A percentile compares a stretch with the other conserved stretches of the same genome.
Conservation (phyloP, 2,797 vertebrate genomes). For the Anguilla megastoma region DNA sequence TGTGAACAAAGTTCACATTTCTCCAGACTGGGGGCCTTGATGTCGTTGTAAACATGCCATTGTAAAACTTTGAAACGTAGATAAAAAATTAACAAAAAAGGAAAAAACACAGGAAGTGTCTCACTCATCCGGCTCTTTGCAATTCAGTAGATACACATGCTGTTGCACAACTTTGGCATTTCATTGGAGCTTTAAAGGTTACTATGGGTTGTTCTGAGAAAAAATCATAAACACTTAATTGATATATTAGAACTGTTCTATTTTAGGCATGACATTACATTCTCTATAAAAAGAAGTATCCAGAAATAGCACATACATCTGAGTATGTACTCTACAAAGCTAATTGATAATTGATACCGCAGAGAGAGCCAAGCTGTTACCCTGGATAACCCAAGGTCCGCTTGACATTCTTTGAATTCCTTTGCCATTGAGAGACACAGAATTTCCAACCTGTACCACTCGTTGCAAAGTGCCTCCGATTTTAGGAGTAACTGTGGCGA, state of each 20-base stretch:
- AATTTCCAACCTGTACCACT: background rate
- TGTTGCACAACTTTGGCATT: constrained; percentile 28
- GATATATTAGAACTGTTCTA: background rate
- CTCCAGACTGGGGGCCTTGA: background rate
- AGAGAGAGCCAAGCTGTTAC: background rate
- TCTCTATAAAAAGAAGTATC: background rate
- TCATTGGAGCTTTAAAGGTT: background rate
- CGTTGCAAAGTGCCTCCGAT: background rate
- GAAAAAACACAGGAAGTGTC: background rate
- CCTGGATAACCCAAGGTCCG: background rate
- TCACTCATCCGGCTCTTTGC: background rate
- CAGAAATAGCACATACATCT: background rate
- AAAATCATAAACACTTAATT: background rate
- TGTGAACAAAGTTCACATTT: constrained; percentile 44
- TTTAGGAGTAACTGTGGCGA: background rate
- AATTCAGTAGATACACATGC: constrained; percentile 47
- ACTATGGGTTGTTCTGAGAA: background rate
- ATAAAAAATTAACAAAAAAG: constrained; percentile 21
- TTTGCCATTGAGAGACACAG: background rate
- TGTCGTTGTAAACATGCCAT: background rate
- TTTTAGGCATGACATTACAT: background rate
- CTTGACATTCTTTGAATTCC: constrained; percentile 18
- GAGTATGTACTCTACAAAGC: background rate
- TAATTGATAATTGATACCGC: background rate
- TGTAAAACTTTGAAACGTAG: background rate